Evolutionary conservation across 1,140 invertebrate genomes (phyloP), one percentile per base, ranked within the genome.

Genomic region (Xylocopa sonorina): DNA sequence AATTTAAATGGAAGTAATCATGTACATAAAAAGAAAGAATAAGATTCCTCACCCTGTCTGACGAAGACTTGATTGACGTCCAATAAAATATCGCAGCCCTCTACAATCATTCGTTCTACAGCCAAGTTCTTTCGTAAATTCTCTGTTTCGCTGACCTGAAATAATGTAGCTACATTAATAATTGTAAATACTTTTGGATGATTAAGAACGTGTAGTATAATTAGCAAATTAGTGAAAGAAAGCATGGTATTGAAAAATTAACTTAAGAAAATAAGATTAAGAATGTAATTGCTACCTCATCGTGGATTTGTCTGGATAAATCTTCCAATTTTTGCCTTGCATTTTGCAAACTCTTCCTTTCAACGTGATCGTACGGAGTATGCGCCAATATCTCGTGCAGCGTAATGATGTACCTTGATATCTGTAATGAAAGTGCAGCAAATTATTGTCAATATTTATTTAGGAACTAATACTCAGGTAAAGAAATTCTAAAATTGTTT

Each of bases 31-130:
- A 9, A 18, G n/a, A 53, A 51, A 12, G 10, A 67, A 6, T 38
- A 50, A n/a, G 0, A 46, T 64, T 32, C 64, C 91, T 93, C 91
- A 96, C 96, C 96, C 95, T 97, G 96, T 83, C 96, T 93, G 27
- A 97, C 96, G 91, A 97, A 97, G 21, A 98, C 97, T 94, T 99
- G 98, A 93, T 98, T 98, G 21, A 98, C 97, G 89, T 99, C 98
- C 41, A 99, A 93, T 57, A 99, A 93, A 86, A 99, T 98, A 91
- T 99, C 98, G 93, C 98, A 99, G 5, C 98, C 98, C 92, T 98
- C 98, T 0, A 98, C 96, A 64, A 99, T 99, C 97, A 99, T 98
- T 73, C 98, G 93, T 92, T 99, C 98, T 24, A 98, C 97, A 0
- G 97, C 97, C 80, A 99, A 93, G 90, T 99, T 99, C 90, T 98